Conservation (phyloP, 2,113 vertebrate genomes). For the Bolborhynchus lineola region DNA sequence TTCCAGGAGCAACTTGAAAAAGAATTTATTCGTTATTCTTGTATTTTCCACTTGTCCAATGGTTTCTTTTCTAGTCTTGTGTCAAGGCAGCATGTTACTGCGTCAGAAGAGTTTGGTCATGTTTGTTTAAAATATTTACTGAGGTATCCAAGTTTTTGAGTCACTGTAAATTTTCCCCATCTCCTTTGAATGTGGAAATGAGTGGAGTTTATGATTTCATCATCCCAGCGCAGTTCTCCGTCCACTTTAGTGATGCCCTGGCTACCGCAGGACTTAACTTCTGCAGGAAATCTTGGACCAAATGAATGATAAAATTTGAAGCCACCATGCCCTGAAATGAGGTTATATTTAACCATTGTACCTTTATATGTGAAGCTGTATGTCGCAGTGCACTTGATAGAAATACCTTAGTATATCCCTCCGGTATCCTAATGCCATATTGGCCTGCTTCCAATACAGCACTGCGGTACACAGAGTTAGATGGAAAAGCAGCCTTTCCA, state of each 20-base stretch:
- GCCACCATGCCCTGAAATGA: not conserved
- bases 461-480: not conserved
- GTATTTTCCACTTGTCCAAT: not conserved
- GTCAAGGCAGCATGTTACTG: not conserved
- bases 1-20: not conserved
- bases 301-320: not conserved
- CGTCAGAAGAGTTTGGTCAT: not conserved
- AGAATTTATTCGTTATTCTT: not conserved
- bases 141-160: not conserved
- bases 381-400: rapidly evolving
- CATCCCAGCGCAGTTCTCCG: not conserved
- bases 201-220: not conserved
- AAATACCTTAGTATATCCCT: not conserved
- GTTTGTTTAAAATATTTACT: not conserved
- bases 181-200: not conserved
- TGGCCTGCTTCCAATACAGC: not conserved
- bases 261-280: not conserved
- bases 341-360: not conserved
- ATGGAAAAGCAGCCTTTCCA: not conserved
- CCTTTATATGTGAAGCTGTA: not conserved
- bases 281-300: not conserved
- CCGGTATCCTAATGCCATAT: not conserved
- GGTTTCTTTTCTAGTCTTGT: not conserved
- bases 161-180: not conserved
- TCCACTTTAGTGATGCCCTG: not conserved